Conservation (phyloP, 2,888 invertebrate genomes). For the Drosophila pegasa region DNA sequence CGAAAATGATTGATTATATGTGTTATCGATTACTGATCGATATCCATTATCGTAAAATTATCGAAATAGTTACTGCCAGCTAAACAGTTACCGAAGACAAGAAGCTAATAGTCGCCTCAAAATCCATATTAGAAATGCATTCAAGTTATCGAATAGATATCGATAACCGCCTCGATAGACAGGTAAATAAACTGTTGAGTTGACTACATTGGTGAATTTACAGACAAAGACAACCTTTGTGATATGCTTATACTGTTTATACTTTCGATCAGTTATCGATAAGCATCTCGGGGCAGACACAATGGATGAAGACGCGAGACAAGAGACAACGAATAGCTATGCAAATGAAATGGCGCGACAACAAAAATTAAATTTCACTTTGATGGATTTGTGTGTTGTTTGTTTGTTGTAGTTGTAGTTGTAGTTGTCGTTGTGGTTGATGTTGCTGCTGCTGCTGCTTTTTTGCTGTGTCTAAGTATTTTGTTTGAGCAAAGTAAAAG, state of each 20-base stretch:
- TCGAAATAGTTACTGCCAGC: no score
- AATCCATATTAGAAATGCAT: no score
- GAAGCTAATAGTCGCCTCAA: no score
- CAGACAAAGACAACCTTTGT: neutral
- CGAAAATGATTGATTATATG: no score
- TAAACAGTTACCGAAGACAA: no score
- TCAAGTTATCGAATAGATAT: constrained; percentile 2
- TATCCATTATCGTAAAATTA: no score
- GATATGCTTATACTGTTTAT: neutral
- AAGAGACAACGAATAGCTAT: constrained; percentile 23
- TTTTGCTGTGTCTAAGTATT: constrained; percentile 60
- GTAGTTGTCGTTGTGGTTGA: constrained; percentile 15
- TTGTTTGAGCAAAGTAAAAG: constrained; percentile 77
- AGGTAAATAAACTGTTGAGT: neutral
- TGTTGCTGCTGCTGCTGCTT: constrained; percentile 13
- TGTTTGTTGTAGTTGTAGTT: constrained; percentile 6
- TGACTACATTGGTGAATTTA: no score
- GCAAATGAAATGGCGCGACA: constrained; percentile 42
- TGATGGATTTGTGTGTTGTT: constrained; percentile 49
- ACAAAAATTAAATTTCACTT: constrained; percentile 73
- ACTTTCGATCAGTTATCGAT: constrained; percentile 13
- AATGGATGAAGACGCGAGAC: constrained; percentile 11
- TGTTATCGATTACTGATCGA: no score
- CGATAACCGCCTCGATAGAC: constrained; percentile 6
- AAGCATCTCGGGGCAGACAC: neutral